phyloP scores from a whole-genome alignment of 1,140 invertebrate species.

The Caerostris darwini region DNA sequence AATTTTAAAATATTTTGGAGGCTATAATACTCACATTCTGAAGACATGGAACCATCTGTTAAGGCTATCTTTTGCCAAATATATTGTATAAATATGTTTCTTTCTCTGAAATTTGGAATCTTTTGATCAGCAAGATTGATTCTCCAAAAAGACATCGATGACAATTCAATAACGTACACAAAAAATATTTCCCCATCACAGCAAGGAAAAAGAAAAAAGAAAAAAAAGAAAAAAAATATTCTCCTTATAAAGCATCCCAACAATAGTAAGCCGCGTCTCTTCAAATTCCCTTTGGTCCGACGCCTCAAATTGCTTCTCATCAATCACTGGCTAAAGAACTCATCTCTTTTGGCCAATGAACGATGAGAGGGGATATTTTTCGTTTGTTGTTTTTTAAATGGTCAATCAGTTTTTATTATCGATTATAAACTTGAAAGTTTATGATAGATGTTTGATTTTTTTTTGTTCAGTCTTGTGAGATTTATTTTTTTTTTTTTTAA shows the following conservation, averaged over 20 bases:
- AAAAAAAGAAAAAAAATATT: conserved; percentile 7
- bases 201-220: neutral
- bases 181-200: conserved; percentile 34
- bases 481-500: too few species aligned
- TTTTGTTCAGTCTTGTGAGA: too few species aligned
- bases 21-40: neutral
- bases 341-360: conserved; percentile 64
- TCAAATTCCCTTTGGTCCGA: conserved; percentile 64
- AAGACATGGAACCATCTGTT: neutral
- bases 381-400: conserved; percentile 25
- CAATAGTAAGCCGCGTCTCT: conserved; percentile 48
- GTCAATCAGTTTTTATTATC: conserved; percentile 56
- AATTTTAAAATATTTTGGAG: neutral
- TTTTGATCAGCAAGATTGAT: conserved; percentile 25
- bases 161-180: conserved; percentile 56
- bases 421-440: conserved; percentile 54
- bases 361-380: conserved; percentile 37
- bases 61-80: neutral
- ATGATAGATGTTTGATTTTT: conserved; percentile 5
- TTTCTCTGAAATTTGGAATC: conserved; percentile 2
- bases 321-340: conserved; percentile 71
- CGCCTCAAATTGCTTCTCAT: conserved; percentile 74
- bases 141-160: neutral
- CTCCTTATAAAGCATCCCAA: neutral
- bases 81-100: conserved; percentile 25